These are phyloP conservation scores for Epizoanthus illoricatus DNA, from an alignment of 92 coral and sea anemone species.

Conservation along the genomic window DNA sequence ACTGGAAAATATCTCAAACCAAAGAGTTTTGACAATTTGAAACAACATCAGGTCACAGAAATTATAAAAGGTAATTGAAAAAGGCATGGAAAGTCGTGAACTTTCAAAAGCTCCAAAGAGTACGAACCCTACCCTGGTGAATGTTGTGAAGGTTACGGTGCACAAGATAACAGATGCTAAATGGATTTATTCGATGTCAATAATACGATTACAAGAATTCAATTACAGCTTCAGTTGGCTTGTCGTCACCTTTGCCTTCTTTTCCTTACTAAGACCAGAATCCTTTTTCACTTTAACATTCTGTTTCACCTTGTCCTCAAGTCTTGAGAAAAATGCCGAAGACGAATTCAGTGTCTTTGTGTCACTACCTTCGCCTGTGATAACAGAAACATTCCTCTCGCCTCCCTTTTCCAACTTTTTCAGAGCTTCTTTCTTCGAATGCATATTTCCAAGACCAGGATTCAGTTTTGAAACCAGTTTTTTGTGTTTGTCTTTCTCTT, in stretches of 20 bases:
- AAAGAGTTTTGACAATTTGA: too few relatives aligned
- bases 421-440: slow-evolving; percentile 78
- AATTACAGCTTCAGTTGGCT: slow-evolving; percentile 72
- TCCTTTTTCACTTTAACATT: slow-evolving; percentile 74
- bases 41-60: too few relatives aligned
- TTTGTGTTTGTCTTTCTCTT: slow-evolving; percentile 62
- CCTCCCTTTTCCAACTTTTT: slow-evolving; percentile 66
- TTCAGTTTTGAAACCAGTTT: slow-evolving; percentile 70
- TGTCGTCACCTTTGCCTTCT: slow-evolving; percentile 44
- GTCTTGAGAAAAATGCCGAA: slow-evolving; percentile 85
- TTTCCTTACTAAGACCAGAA: slow-evolving; percentile 50
- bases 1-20: too few relatives aligned
- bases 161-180: too few relatives aligned
- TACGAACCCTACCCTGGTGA: too few relatives aligned
- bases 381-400: slow-evolving; percentile 67
- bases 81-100: too few relatives aligned
- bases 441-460: slow-evolving; percentile 89
- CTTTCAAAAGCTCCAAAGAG: too few relatives aligned
- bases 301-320: slow-evolving; percentile 86
- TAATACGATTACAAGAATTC: neutral
- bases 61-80: too few relatives aligned
- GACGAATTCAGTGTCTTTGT: slow-evolving; percentile 71
- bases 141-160: too few relatives aligned
- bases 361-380: slow-evolving; percentile 54
- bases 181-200: too few relatives aligned